Conservation (phyloP, 2,888 invertebrate genomes). For the Lampropteryx suffumata region DNA sequence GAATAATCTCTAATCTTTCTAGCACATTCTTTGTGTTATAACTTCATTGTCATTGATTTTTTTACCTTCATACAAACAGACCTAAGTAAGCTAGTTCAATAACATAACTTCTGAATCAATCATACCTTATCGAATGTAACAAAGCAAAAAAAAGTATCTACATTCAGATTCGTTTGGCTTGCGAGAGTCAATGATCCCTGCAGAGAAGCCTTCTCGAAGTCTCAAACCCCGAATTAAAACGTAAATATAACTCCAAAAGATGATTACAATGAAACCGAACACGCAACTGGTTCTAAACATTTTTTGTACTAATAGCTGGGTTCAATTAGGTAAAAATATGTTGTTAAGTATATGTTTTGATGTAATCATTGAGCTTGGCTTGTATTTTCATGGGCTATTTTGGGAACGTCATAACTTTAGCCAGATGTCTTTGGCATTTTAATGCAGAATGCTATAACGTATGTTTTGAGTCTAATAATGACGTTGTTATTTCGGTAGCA, state of each 20-base stretch:
- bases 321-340: constrained; percentile 14
- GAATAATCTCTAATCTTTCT: constrained; percentile 15
- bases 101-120: no score
- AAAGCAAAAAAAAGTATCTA: constrained; percentile 14
- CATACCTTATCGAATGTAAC: no score
- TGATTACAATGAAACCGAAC: constrained; percentile 23
- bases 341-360: constrained; percentile 2
- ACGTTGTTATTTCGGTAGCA: constrained; percentile 1
- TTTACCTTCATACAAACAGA: neutral
- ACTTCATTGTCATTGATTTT: constrained; percentile 1
- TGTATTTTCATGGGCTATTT: constrained; percentile 13
- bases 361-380: neutral
- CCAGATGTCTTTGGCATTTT: constrained; percentile 8
- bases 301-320: constrained; percentile 19
- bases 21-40: constrained; percentile 11
- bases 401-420: constrained; percentile 1
- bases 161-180: constrained; percentile 14
- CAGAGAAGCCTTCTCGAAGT: constrained; percentile 22
- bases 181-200: constrained; percentile 24
- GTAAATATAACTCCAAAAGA: constrained; percentile 24
- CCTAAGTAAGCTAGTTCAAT: no score
- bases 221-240: constrained; percentile 13
- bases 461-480: neutral
- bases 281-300: constrained; percentile 23
- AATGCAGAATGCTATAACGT: neutral